Base-by-base conservation (phyloP, 2,888 invertebrate species). In the Tetrapedia diversipes region DNA sequence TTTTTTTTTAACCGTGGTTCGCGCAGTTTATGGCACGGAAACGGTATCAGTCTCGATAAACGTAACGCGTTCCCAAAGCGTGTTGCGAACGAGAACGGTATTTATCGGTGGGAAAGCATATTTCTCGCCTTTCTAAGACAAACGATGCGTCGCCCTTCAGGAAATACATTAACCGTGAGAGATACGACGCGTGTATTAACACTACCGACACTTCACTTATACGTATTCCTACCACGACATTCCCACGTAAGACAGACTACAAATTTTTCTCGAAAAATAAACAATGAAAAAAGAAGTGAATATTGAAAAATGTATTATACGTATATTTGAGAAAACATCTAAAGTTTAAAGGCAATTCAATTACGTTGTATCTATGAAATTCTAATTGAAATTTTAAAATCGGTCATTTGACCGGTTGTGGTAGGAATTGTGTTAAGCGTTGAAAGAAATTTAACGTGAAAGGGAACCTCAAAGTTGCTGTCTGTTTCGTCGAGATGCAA, bases 121-220 rank as follows among this genome's bases (percentile, higher is more conserved):
- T 56, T 68, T 69, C n/a, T n/a, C 51, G 57, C 43, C 32, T 39
- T n/a, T 41, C 39, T 34, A 49, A 72, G 78, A 67, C 69, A 72
- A 82, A 82, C 51, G 78, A 72, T 69, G 71, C 66, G 71, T 73
- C 37, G 71, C 63, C 67, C 47, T 72, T 64, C 61, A 45, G 59
- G 64, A 72, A 68, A 60, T 77, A 77, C 47, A 77, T 79, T 72
- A 64, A 43, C 67, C 72, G 64, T 77, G 77, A 66, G 71, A 61
- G 68, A 67, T 66, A 79, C 45, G 61, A 32, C 41, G 45, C 61
- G 57, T 27, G 43, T n/a, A n/a, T n/a, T n/a, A n/a, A n/a, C n/a
- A n/a, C n/a, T n/a, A n/a, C n/a, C n/a, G n/a, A n/a, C n/a, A n/a
- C n/a, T n/a, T n/a, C n/a, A n/a, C n/a, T n/a, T n/a, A n/a, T n/a